Base-by-base conservation (phyloP, 2,888 invertebrate species). In the Sepioteuthis lessoniana region DNA sequence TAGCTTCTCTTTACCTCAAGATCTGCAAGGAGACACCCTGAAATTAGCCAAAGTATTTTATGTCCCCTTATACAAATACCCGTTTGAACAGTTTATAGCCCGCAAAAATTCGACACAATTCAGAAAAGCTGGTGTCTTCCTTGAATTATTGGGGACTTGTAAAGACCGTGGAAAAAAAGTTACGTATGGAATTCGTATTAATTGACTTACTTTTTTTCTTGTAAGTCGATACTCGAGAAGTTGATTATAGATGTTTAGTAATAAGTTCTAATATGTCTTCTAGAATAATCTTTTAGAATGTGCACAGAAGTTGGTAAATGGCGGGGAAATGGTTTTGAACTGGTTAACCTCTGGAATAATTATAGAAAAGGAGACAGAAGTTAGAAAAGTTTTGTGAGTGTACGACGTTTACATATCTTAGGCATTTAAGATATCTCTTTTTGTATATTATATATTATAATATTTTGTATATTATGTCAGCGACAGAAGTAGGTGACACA, bases 1-100 rank as follows among this genome's bases (percentile, higher is more conserved):
- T 76, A 76, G 76, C 76, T 76, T n/a, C 76, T 35, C n/a, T 19
- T 76, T 76, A 76, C n/a, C 76, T 76, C n/a, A 76, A 76, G n/a
- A 35, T n/a, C n/a, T 76, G 76, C 76, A 76, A 76, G 76, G 76
- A 76, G 76, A 76, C 76, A 76, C 76, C 76, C 76, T 35, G 76
- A 76, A 76, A 76, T 76, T 76, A 76, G 76, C n/a, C 76, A 35
- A 76, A 76, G 76, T 76, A 76, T 76, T 76, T 76, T n/a, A 76
- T 76, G 76, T 76, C 35, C n/a, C 76, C 76, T 76, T 76, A 76
- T n/a, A n/a, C 35, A 76, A 76, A 76, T 76, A 76, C 76, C 76
- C 76, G n/a, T n/a, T 76, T 76, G 76, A 76, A 76, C 76, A 76
- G 76, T 76, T 76, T 76, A 76, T 76, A 76, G 35, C 76, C n/a